Conservation (phyloP, 2,797 vertebrate genomes). For the Tolypeutes matacus region DNA sequence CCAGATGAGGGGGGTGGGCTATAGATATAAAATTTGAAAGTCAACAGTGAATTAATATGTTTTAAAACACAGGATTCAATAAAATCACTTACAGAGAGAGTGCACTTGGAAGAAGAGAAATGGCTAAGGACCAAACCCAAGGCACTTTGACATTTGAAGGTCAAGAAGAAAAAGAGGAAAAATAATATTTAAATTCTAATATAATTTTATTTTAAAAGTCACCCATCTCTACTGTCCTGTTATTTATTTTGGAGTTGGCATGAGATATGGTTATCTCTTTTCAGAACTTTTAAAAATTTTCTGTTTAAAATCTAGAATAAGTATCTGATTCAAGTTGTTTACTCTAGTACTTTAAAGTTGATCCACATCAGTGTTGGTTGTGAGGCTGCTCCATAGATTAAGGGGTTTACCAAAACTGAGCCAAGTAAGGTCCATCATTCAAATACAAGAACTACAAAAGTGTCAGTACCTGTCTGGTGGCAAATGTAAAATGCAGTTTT, state of each 20-base stretch:
- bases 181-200: constrained; percentile 39
- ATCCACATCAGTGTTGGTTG: not conserved
- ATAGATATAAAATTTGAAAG: constrained; percentile 39
- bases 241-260: constrained; percentile 44
- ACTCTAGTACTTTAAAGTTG: not conserved
- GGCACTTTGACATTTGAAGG: constrained; percentile 43
- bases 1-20: not conserved
- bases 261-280: not conserved
- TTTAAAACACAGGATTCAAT: constrained; percentile 3
- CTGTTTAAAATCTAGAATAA: not conserved
- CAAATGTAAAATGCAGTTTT: not conserved
- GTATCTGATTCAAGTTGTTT: not conserved
- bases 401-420: not conserved
- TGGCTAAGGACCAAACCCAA: not conserved
- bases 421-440: not conserved
- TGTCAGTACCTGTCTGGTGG: not conserved
- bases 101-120: constrained; percentile 44
- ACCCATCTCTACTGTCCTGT: not conserved
- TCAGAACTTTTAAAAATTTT: not conserved
- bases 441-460: not conserved
- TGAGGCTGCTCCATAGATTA: not conserved
- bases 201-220: constrained; percentile 49
- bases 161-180: constrained; percentile 32
- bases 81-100: constrained; percentile 1
- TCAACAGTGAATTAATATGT: not conserved